Conservation (phyloP, 2,797 vertebrate species). For the Sphenodon punctatus region DNA sequence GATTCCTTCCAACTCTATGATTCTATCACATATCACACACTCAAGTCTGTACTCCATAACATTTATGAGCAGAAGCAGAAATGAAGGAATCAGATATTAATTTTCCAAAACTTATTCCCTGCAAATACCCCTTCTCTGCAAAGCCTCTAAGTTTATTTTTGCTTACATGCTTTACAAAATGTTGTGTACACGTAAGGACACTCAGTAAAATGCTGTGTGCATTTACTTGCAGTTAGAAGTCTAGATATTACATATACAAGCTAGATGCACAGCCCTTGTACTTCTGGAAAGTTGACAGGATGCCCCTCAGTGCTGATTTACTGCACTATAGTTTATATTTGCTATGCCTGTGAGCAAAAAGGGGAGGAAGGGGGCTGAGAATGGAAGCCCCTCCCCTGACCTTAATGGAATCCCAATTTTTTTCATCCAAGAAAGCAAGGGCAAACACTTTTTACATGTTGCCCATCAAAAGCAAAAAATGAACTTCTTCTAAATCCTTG, state of each 20-base stretch:
- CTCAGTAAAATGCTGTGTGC: background rate
- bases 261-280: rapidly evolving
- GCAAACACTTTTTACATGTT: background rate
- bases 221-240: rapidly evolving
- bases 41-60: no score
- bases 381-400: background rate
- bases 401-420: background rate
- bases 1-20: no score
- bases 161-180: background rate
- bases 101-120: no score
- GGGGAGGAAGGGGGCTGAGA: background rate
- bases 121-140: no score
- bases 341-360: rapidly evolving
- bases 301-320: background rate
- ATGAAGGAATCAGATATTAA: no score
- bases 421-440: rapidly evolving
- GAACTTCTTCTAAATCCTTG: background rate
- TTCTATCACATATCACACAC: no score
- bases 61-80: no score
- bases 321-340: rapidly evolving
- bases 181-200: background rate
- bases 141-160: no score
- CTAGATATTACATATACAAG: rapidly evolving
- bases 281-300: background rate
- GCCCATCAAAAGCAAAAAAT: no score